A percentile compares a stretch with the other conserved stretches of the same genome.
These are phyloP conservation scores for Drosophila kuntzei DNA, from an alignment of 2,888 invertebrate genomes.

Conservation along the genomic window DNA sequence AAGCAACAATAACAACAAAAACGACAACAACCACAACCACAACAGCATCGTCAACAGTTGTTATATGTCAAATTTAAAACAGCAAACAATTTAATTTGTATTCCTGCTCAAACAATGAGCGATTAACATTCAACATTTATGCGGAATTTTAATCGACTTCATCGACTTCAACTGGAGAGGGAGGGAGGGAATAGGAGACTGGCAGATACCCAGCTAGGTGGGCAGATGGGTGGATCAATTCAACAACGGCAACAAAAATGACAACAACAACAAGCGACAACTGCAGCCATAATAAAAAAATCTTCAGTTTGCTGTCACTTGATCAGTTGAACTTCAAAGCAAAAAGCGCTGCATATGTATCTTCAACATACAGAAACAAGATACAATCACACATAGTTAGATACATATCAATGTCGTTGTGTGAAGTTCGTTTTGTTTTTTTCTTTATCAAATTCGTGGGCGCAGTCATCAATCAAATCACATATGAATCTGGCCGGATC, in stretches of 20 bases:
- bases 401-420: conserved; percentile 55
- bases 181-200: not conserved
- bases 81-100: conserved; percentile 76
- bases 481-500: conserved; percentile 30
- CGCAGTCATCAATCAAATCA: conserved; percentile 73
- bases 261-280: conserved; percentile 30
- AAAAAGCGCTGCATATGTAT: conserved; percentile 24
- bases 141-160: conserved; percentile 78
- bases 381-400: conserved; percentile 22
- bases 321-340: conserved; percentile 54
- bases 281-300: conserved; percentile 14
- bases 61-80: conserved; percentile 72
- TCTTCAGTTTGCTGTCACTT: conserved; percentile 53
- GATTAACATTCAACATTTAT: conserved; percentile 73
- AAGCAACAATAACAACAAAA: conserved; percentile 43
- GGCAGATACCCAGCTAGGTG: conserved; percentile 25
- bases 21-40: conserved; percentile 18
- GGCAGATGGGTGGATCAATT: conserved; percentile 55
- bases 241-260: conserved; percentile 36
- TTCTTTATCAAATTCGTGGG: conserved; percentile 51
- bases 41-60: conserved; percentile 38
- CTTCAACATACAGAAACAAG: conserved; percentile 27
- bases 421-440: conserved; percentile 36
- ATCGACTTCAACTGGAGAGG: conserved; percentile 58
- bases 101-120: conserved; percentile 74